These are phyloP conservation scores for Neolamprologus longior DNA, from an alignment of 2,113 vertebrate genomes.

Conservation along the genomic window DNA sequence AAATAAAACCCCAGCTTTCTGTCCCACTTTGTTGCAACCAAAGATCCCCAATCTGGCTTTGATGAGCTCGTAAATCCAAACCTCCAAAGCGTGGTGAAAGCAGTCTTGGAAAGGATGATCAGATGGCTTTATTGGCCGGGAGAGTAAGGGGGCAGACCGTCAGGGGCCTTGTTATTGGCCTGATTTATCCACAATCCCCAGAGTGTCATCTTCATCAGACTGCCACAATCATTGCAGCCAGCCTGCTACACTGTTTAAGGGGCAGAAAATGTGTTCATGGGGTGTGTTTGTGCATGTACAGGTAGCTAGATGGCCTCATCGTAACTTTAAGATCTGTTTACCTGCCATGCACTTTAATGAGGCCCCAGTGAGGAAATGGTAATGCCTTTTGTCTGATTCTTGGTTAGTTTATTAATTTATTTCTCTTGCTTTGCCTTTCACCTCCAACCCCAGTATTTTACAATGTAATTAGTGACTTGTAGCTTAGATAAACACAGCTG, in stretches of 20 bases:
- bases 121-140: slow-evolving; percentile 58
- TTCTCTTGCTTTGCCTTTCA: background rate
- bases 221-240: background rate
- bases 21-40: slow-evolving; percentile 36
- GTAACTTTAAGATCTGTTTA: background rate
- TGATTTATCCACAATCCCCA: slow-evolving; percentile 62
- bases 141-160: slow-evolving; percentile 15
- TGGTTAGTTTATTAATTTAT: background rate
- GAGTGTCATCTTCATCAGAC: slow-evolving; percentile 51
- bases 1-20: slow-evolving; percentile 33
- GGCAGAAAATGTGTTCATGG: background rate
- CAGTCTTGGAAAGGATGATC: slow-evolving; percentile 58
- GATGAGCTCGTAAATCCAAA: slow-evolving; percentile 65
- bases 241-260: slow-evolving; percentile 18
- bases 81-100: background rate
- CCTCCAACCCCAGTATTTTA: background rate
- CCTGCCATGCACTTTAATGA: slow-evolving; percentile 41
- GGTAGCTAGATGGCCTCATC: background rate
- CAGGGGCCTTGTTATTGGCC: slow-evolving; percentile 51
- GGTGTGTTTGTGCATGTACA: background rate
- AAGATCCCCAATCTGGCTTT: slow-evolving; percentile 52
- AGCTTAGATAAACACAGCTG: slow-evolving; percentile 23
- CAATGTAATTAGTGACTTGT: slow-evolving; percentile 31
- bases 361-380: slow-evolving; percentile 2
- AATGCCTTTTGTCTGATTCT: background rate